Conservation (phyloP, 2,888 invertebrate species). For the Sinohyriopsis cumingii region DNA sequence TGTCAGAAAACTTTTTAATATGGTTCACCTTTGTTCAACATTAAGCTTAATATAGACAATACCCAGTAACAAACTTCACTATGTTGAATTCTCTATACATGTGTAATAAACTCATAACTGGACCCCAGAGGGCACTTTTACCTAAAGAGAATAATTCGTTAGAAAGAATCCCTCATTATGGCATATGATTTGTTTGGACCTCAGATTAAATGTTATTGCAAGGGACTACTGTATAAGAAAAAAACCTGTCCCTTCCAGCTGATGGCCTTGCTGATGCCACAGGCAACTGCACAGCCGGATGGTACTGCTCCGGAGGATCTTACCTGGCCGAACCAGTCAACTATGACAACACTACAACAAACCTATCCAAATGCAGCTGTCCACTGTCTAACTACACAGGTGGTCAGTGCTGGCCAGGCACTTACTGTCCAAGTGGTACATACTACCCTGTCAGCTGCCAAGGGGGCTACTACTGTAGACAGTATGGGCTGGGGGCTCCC, state of each 20-base stretch:
- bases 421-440: constrained; percentile 64
- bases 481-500: constrained; percentile 55
- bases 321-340: constrained; percentile 54
- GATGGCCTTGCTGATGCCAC: constrained; percentile 59
- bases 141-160: too few relatives aligned
- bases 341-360: constrained; percentile 49
- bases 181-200: too few relatives aligned
- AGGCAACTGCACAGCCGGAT: constrained; percentile 66
- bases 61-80: too few relatives aligned
- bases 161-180: too few relatives aligned
- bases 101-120: too few relatives aligned
- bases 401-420: constrained; percentile 67
- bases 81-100: too few relatives aligned
- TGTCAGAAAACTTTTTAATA: too few relatives aligned
- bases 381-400: constrained; percentile 66
- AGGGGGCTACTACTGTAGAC: constrained; percentile 62
- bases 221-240: background rate
- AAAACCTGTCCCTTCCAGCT: constrained; percentile 38
- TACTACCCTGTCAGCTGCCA: constrained; percentile 61
- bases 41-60: too few relatives aligned
- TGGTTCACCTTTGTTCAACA: too few relatives aligned
- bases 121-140: too few relatives aligned
- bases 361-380: constrained; percentile 59
- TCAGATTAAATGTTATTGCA: too few relatives aligned
- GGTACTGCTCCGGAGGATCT: constrained; percentile 67